Evolutionary conservation across 2,888 invertebrate genomes (phyloP), one percentile per base, ranked within the genome.

Genomic region (Tenthredo scrophulariae): DNA sequence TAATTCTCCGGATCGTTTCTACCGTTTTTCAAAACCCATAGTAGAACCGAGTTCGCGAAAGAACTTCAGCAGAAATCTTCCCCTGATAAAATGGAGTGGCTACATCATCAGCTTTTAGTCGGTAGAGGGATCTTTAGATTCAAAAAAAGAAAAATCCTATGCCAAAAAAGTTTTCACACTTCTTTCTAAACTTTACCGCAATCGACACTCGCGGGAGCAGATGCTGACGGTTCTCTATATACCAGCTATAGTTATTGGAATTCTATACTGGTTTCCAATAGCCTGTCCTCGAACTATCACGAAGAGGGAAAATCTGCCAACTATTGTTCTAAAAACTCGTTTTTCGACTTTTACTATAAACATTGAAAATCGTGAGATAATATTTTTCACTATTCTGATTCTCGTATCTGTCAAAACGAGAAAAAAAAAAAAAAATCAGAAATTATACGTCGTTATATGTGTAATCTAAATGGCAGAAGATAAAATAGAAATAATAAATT

Each of bases 151-250:
- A 77, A 79, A 58, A 29, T 40, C 18, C 54, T 29, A 50, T 40
- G 33, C 77, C 54, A 54, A 46, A 77, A 77, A 77, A 77, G 33
- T 77, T 50, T 80, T 80, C 80, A 40, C 58, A 80, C 80, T 80
- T 62, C 80, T 80, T 40, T 80, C 80, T 40, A 37, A 80, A 62
- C n/a, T 80, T 80, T 62, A 80, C 80, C 80, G 50, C 62, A 80
- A 80, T 80, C 40, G 62, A 58, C 40, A 22, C 77, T 33, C 40
- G 18, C 80, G 33, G n/a, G 9, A 74, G 62, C 80, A 80, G 80
- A 50, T 80, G 58, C 80, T 80, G 80, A 80, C 80, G 62, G 62
- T 80, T 37, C 80, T 40, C n/a, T 62, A 37, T 79, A 37, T 58
- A 62, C 13, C 15, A 2, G 22, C 13, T 29, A 40, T 40, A 62